A percentile compares a stretch with the other conserved stretches of the same genome.
Evolutionary conservation across 2,113 vertebrate species (phyloP).

Genomic region (Pholis gunnellus): DNA sequence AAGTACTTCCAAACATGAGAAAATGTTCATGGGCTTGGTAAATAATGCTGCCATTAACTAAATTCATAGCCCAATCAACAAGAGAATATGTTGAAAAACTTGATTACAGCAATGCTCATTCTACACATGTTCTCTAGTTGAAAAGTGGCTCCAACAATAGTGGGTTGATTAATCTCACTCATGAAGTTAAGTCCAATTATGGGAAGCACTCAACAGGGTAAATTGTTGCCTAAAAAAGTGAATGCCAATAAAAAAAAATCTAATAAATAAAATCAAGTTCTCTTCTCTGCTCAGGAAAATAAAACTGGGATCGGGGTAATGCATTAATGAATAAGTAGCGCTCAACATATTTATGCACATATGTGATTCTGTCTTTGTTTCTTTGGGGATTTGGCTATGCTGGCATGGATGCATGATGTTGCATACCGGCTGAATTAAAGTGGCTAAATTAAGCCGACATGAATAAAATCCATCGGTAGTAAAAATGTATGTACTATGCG

Average conservation of each 20-base stretch:
- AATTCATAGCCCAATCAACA: constrained; percentile 45
- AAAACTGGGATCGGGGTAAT: not conserved
- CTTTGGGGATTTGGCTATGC: constrained; percentile 34
- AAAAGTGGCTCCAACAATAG: constrained; percentile 59
- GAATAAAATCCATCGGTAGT: constrained; percentile 59
- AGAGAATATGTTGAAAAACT: constrained; percentile 47
- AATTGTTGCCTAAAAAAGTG: constrained; percentile 49
- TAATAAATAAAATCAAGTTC: constrained; percentile 34
- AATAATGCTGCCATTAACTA: constrained; percentile 20
- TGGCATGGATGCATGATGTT: constrained; percentile 12
- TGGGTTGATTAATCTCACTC: constrained; percentile 76
- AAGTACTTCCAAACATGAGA: constrained; percentile 4
- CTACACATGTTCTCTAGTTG: constrained; percentile 38
- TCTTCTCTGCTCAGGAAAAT: not conserved
- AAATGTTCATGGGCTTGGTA: not conserved
- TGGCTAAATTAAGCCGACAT: constrained; percentile 50
- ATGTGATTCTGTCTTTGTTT: constrained; percentile 32
- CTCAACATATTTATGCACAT: constrained; percentile 46
- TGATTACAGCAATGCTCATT: constrained; percentile 18
- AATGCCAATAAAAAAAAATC: constrained; percentile 30
- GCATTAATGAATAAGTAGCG: constrained; percentile 34
- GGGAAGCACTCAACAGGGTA: constrained; percentile 56
- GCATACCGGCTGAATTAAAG: constrained; percentile 20
- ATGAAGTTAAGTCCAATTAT: constrained; percentile 77
- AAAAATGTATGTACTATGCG: constrained; percentile 54